These are phyloP conservation scores for Sesamia inferens DNA, from an alignment of 2,888 invertebrate species.

Conservation along the genomic window DNA sequence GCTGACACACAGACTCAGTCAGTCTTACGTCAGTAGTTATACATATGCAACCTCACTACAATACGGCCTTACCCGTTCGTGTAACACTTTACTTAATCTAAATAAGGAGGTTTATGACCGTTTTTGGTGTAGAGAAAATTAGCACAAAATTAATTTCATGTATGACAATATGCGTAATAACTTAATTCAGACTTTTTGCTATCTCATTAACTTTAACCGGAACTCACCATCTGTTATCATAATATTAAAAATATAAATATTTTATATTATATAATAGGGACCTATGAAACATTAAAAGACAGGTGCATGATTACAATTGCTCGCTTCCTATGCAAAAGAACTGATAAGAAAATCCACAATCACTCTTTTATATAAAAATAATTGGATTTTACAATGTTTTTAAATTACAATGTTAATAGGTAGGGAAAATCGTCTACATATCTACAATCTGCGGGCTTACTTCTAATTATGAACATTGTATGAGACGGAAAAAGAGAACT, in stretches of 20 bases:
- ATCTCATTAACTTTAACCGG: neutral
- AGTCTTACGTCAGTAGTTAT: conserved; percentile 24
- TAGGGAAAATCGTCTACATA: neutral
- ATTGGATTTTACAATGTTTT: neutral
- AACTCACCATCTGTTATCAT: neutral
- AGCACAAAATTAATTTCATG: conserved; percentile 23
- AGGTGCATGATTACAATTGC: neutral
- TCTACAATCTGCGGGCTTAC: neutral
- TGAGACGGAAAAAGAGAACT: neutral
- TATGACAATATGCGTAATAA: conserved; percentile 12
- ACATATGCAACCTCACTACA: conserved; percentile 28
- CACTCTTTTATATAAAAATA: neutral
- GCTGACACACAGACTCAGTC: conserved; percentile 19
- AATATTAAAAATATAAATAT: neutral
- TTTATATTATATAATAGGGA: no score
- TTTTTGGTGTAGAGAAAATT: conserved; percentile 34
- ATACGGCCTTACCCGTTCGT: conserved; percentile 44
- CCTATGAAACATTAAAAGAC: neutral
- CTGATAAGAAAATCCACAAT: neutral
- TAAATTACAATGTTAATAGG: neutral
- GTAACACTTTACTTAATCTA: conserved; percentile 35
- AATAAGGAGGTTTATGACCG: conserved; percentile 37
- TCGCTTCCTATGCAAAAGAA: neutral
- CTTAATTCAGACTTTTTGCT: neutral
- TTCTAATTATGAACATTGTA: neutral